Percentiles rank a stretch among this genome's conserved stretches.
Evolutionary conservation across 1,140 invertebrate species (phyloP).

Genomic region (Apis dorsata): DNA sequence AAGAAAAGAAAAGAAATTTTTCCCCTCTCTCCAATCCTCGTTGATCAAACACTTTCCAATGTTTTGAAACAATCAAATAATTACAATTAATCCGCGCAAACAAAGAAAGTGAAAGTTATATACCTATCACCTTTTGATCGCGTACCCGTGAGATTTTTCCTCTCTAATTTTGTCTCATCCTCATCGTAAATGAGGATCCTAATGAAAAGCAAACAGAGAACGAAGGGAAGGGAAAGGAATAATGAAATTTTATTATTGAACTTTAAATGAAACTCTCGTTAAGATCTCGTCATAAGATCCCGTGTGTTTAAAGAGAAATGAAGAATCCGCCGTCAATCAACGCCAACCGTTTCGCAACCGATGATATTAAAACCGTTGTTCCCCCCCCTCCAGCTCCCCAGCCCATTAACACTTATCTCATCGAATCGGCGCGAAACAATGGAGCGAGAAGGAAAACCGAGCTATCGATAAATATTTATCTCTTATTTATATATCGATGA

Average conservation of each 20-base stretch:
- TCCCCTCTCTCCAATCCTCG: background rate
- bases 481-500: constrained; percentile 49
- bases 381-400: background rate
- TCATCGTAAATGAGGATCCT: background rate
- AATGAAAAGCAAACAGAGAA: background rate
- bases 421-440: constrained; percentile 48
- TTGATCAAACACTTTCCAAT: background rate
- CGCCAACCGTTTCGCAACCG: constrained; percentile 24
- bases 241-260: background rate
- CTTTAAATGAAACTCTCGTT: background rate
- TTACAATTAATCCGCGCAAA: background rate
- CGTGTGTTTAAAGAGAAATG: background rate
- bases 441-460: constrained; percentile 28
- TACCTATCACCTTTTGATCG: background rate
- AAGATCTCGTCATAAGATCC: constrained; percentile 2
- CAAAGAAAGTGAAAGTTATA: background rate
- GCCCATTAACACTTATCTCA: constrained; percentile 44
- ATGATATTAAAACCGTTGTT: constrained; percentile 38
- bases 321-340: background rate
- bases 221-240: background rate
- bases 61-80: background rate
- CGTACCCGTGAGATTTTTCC: background rate
- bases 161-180: too few relatives aligned
- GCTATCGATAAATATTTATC: background rate
- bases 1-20: too few relatives aligned